Evolutionary conservation across 1,140 invertebrate genomes (phyloP), one percentile per base, ranked within the genome.

Genomic region (Drosophila micromelanica): DNA sequence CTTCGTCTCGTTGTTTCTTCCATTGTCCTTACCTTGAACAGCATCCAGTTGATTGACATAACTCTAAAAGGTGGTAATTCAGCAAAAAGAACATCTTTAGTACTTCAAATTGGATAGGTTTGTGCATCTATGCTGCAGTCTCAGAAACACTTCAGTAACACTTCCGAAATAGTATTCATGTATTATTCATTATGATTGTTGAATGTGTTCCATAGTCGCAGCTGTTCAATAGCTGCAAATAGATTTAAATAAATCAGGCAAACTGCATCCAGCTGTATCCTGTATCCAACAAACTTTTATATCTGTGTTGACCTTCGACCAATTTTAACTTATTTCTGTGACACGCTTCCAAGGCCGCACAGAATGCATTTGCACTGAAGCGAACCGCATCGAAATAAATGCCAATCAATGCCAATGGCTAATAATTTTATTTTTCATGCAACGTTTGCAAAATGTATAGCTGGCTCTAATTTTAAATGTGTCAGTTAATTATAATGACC

Each of bases 141-240:
- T 35, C 7, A 32, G 30, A 49, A 30, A 20, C 48, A 7, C 32
- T 37, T 30, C n/a, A n/a, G n/a, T n/a, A n/a, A n/a, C 12, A 5
- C 27, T 5, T 9, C 43, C 15, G n/a, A 55, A 40, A 27, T 30
- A 48, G 8, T 30, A 40, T n/a, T 27, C 56, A 46, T 57, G 54
- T 43, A 51, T 68, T 51, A 52, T 73, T 67, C 54, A 60, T 6
- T 13, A 23, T 32, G 27, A 62, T 62, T 51, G 43, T 68, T 12
- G 15, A 60, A 6, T 59, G 11, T 12, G 5, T 38, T 8, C 3
- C 8, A 43, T n/a, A 54, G 61, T 13, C 45, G 9, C 62, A 67
- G 48, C 54, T 68, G 70, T 35, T 17, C 20, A 40, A 30, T 42
- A 17, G 9, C 46, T 52, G 49, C 49, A 49, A 32, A 62, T 35